These are phyloP conservation scores for Malacoctenus gilli DNA, from an alignment of 2,797 vertebrate genomes.

Conservation along the genomic window DNA sequence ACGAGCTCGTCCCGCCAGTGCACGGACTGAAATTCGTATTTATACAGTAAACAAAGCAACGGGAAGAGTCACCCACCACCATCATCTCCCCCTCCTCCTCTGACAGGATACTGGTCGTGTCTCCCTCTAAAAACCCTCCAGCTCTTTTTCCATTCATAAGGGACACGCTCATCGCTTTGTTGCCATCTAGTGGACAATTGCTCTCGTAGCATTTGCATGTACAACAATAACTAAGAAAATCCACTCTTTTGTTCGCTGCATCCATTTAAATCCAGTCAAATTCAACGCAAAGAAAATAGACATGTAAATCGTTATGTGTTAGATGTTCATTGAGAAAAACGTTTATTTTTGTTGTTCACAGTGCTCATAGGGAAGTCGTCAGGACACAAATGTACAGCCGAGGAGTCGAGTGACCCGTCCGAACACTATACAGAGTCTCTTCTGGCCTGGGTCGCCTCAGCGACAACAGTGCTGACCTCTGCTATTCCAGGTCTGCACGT, in stretches of 20 bases:
- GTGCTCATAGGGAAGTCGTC: slow-evolving; percentile 59
- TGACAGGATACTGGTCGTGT: not conserved
- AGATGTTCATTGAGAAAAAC: slow-evolving; percentile 45
- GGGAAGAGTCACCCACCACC: slow-evolving; percentile 16
- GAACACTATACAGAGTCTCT: slow-evolving; percentile 22
- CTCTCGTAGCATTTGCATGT: not conserved
- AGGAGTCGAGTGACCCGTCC: slow-evolving; percentile 16
- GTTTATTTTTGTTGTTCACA: slow-evolving; percentile 63
- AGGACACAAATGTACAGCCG: slow-evolving; percentile 52
- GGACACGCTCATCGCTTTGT: slow-evolving; percentile 16
- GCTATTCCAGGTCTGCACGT: too few species aligned
- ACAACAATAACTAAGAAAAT: not conserved
- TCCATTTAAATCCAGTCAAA: not conserved
- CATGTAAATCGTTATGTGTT: not conserved
- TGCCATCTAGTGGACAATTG: slow-evolving; percentile 63
- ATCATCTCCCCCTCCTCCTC: not conserved
- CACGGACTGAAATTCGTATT: slow-evolving; percentile 34
- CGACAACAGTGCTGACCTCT: too few species aligned
- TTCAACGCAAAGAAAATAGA: not conserved
- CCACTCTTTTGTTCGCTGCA: not conserved
- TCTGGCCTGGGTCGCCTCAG: slow-evolving; percentile 5
- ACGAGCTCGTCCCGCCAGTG: slow-evolving; percentile 40
- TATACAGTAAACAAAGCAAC: slow-evolving; percentile 57
- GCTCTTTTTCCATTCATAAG: not conserved
- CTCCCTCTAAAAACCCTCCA: not conserved